Percentiles rank a stretch among this genome's conserved stretches.
Evolutionary conservation across 2,888 invertebrate species (phyloP).

Genomic region (Drosophila borealis): DNA sequence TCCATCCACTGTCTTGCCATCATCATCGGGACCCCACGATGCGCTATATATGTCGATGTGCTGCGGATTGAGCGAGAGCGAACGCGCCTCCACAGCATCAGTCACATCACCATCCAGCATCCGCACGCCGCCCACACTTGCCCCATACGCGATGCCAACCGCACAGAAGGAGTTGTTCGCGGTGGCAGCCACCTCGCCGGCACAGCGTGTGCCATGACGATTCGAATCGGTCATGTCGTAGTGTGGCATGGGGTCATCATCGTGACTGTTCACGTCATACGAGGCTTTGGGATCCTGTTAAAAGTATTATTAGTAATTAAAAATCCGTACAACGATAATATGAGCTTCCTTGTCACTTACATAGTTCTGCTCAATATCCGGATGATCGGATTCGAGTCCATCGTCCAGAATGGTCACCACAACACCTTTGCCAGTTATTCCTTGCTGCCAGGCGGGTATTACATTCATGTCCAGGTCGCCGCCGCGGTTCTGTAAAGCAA

Average conservation of each 20-base stretch:
- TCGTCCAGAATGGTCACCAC: slow-evolving; percentile 99
- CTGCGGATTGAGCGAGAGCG: slow-evolving; percentile 96
- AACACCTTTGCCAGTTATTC: slow-evolving; percentile 96
- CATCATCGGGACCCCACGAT: slow-evolving; percentile 99
- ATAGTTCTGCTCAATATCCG: slow-evolving; percentile 95
- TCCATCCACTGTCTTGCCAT: slow-evolving; percentile 98
- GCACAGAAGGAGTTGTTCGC: slow-evolving; percentile 98
- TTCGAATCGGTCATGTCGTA: slow-evolving; percentile 99
- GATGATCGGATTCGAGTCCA: slow-evolving; percentile 97
- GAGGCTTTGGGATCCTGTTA: slow-evolving; percentile 96
- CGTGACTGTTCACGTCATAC: slow-evolving; percentile 98
- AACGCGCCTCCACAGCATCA: slow-evolving; percentile 98
- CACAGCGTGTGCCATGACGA: slow-evolving; percentile 97
- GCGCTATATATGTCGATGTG: slow-evolving; percentile 99
- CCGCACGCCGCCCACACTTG: slow-evolving; percentile 98
- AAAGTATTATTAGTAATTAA: no score
- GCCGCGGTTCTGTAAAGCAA: slow-evolving; percentile 91
- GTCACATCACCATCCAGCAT: slow-evolving; percentile 99
- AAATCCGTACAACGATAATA: no score
- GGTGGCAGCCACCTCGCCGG: slow-evolving; percentile 98
- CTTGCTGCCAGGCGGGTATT: slow-evolving; percentile 96
- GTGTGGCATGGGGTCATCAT: slow-evolving; percentile 98
- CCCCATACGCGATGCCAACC: slow-evolving; percentile 97
- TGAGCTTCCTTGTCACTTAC: slow-evolving; percentile 86
- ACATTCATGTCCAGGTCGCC: slow-evolving; percentile 98